phyloP scores from a whole-genome alignment of 92 coral and sea anemone genomes.

The Anthopleura xanthogrammica region DNA sequence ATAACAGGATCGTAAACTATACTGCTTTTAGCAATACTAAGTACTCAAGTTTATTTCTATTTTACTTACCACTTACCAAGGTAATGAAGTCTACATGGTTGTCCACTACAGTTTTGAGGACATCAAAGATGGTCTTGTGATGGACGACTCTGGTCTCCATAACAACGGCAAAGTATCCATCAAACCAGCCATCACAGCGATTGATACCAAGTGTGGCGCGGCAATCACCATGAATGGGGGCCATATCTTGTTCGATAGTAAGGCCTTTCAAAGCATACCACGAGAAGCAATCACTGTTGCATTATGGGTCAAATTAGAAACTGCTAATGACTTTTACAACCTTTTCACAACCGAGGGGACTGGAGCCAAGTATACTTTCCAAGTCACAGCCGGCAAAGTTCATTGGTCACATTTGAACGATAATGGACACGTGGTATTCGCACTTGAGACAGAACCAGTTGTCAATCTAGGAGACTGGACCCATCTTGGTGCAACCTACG shows the following conservation, averaged over 20 bases:
- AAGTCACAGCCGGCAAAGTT: constrained; percentile 62
- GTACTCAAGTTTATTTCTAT: background rate
- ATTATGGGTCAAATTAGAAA: constrained; percentile 79
- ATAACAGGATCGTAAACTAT: no score
- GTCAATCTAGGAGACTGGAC: constrained; percentile 83
- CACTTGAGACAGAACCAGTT: constrained; percentile 71
- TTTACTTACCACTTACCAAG: constrained; percentile 23
- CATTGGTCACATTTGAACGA: constrained; percentile 92
- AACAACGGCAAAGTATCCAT: constrained; percentile 68
- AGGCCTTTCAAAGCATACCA: constrained; percentile 68
- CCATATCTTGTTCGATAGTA: constrained; percentile 58
- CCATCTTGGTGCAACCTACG: constrained; percentile 90
- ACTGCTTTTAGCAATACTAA: background rate
- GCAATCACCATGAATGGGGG: constrained; percentile 85
- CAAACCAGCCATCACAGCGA: constrained; percentile 46
- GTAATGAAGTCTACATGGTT: constrained; percentile 68
- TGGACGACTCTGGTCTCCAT: constrained; percentile 80
- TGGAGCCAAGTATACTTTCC: constrained; percentile 86
- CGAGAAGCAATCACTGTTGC: constrained; percentile 87
- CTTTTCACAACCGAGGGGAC: constrained; percentile 79
- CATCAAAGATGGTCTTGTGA: constrained; percentile 38
- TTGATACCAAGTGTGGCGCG: constrained; percentile 79
- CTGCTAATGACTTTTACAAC: constrained; percentile 56
- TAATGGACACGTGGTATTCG: constrained; percentile 59
- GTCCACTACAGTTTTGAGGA: constrained; percentile 78